Percentiles rank a stretch among this genome's conserved stretches.
phyloP scores from a whole-genome alignment of 2,113 vertebrate species.

The Pollimyrus isidori region DNA sequence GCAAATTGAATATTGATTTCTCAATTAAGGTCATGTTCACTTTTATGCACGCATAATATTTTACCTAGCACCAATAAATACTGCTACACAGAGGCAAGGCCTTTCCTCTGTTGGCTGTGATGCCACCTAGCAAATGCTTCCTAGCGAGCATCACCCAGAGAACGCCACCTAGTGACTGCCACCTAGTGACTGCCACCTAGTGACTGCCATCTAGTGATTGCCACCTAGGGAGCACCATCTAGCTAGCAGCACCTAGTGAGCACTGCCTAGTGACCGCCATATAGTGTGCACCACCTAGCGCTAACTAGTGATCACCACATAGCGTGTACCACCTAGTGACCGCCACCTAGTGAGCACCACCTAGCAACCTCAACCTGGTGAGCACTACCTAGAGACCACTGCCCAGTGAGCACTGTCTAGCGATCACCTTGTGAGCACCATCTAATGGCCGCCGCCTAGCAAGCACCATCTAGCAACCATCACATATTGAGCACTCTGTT shows the following conservation, averaged over 20 bases:
- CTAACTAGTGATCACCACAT: too few relatives aligned
- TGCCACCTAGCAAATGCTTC: background rate
- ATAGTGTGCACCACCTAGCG: background rate
- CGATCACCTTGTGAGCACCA: background rate
- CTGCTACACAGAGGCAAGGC: slow-evolving; percentile 41
- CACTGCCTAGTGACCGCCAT: background rate
- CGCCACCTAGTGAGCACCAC: background rate
- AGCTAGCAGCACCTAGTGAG: background rate
- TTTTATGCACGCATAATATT: slow-evolving; percentile 50
- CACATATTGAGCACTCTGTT: background rate
- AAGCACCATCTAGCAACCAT: background rate
- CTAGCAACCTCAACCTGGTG: too few relatives aligned
- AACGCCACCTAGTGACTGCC: background rate
- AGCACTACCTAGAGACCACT: background rate
- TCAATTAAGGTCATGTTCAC: slow-evolving; percentile 50
- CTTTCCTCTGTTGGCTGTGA: slow-evolving; percentile 18
- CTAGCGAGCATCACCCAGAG: background rate
- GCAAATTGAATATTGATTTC: slow-evolving; percentile 64
- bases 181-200: background rate
- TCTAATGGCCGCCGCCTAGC: background rate
- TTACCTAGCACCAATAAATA: slow-evolving; percentile 44
- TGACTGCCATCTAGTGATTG: background rate
- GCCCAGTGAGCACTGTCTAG: background rate
- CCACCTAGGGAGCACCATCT: background rate
- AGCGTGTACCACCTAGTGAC: background rate